Evolutionary conservation across 2,113 vertebrate genomes (phyloP).

Genomic region (Hemibagrus wyckioides): DNA sequence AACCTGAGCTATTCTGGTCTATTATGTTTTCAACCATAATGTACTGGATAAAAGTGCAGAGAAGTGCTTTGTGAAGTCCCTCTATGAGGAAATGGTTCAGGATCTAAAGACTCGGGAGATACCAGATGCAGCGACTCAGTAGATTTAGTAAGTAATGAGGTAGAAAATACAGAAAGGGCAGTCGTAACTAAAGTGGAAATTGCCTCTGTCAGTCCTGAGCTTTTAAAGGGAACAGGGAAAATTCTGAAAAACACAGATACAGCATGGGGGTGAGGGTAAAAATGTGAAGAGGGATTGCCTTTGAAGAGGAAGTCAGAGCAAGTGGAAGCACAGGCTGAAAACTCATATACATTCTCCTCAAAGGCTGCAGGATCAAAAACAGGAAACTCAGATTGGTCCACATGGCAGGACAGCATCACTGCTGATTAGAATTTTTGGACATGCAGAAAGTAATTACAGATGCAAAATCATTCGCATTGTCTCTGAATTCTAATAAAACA

Average conservation of each 20-base stretch:
- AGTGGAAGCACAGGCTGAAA: not conserved
- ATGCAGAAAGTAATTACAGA: not conserved
- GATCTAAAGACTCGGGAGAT: conserved; percentile 38
- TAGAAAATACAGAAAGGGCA: conserved; percentile 28
- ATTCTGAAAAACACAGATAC: conserved; percentile 34
- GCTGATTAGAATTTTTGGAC: not conserved
- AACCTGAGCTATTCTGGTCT: not conserved
- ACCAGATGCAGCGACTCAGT: conserved; percentile 23
- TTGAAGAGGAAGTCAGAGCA: not conserved
- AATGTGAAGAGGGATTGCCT: not conserved
- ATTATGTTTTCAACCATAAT: not conserved
- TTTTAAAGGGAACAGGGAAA: not conserved
- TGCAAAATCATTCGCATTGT: not conserved
- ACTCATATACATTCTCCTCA: not conserved
- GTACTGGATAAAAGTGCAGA: not conserved
- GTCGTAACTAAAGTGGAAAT: conserved; percentile 27
- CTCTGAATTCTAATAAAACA: not conserved
- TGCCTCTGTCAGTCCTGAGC: not conserved
- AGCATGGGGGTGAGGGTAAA: not conserved
- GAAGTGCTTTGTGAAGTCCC: not conserved
- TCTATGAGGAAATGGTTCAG: conserved; percentile 10
- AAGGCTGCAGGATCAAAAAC: not conserved
- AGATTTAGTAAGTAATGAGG: conserved; percentile 47
- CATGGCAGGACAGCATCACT: not conserved
- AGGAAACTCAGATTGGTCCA: not conserved